phyloP scores from a whole-genome alignment of 2,797 vertebrate species.

The Artibeus lituratus region DNA sequence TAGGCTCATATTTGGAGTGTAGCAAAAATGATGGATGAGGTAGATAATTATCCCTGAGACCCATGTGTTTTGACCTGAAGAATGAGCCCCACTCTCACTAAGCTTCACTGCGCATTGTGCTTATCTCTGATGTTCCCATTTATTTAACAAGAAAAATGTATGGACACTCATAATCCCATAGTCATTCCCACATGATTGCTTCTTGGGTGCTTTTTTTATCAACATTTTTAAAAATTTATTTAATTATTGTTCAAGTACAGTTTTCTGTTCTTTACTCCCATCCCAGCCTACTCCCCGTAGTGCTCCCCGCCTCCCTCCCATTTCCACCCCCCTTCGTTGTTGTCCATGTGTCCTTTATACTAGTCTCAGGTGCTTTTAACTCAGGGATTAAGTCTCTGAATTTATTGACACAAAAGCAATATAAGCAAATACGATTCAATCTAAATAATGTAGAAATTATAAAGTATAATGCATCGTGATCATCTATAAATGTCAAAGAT shows the following conservation, averaged over 20 bases:
- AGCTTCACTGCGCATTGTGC: background rate
- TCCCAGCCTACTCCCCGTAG: no score
- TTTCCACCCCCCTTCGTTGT: no score
- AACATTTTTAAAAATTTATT: no score
- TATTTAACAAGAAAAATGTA: constrained; percentile 57
- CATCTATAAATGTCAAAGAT: constrained; percentile 14
- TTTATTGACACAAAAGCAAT: constrained; percentile 70
- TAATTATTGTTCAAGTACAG: no score
- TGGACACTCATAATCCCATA: constrained; percentile 20
- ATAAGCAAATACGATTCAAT: constrained; percentile 65
- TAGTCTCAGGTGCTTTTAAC: no score
- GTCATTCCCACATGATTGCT: background rate
- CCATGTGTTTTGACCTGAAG: background rate
- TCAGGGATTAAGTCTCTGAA: constrained; percentile 57
- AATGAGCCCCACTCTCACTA: constrained; percentile 19
- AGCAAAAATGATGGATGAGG: background rate
- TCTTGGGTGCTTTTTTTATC: constrained; percentile 51
- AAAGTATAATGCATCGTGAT: background rate
- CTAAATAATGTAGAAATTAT: constrained; percentile 14
- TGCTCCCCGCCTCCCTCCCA: no score
- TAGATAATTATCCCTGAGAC: constrained; percentile 9
- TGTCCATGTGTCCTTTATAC: no score
- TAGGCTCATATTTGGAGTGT: background rate
- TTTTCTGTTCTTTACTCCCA: no score
- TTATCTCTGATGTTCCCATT: background rate